Evolutionary conservation across 2,797 vertebrate species (phyloP).

Genomic region (Clarias pachynema): DNA sequence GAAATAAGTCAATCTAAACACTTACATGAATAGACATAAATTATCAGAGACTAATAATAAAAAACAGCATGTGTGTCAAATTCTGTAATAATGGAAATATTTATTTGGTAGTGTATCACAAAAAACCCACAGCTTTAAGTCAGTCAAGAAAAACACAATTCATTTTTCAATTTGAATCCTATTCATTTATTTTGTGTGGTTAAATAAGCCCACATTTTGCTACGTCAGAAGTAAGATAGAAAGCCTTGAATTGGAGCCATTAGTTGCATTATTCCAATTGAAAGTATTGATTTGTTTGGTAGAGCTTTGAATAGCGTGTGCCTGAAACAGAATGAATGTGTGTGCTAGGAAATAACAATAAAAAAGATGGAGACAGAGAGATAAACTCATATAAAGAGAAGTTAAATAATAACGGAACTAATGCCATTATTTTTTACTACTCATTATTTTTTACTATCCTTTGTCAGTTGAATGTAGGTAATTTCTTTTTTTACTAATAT

Average conservation of each 20-base stretch:
- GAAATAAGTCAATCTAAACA: background rate
- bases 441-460: constrained; percentile 33
- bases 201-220: constrained; percentile 41
- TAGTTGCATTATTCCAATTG: constrained; percentile 56
- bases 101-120: constrained; percentile 35
- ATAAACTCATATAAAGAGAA: constrained; percentile 34
- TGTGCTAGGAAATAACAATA: background rate
- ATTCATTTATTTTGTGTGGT: constrained; percentile 54
- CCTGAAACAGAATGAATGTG: constrained; percentile 40
- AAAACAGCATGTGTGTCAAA: background rate
- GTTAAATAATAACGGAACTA: constrained; percentile 49
- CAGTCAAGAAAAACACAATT: constrained; percentile 35
- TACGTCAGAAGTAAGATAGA: constrained; percentile 49
- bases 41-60: background rate
- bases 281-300: constrained; percentile 59
- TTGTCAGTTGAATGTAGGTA: constrained; percentile 26
- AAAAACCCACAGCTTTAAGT: constrained; percentile 44
- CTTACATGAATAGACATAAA: constrained; percentile 8
- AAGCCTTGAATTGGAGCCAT: constrained; percentile 53
- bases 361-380: constrained; percentile 33
- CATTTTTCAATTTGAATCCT: constrained; percentile 47
- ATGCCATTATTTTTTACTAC: constrained; percentile 16
- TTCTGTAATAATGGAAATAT: constrained; percentile 26
- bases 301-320: constrained; percentile 50
- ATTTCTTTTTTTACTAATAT: constrained; percentile 38